Evolutionary conservation across 2,113 vertebrate species (phyloP), one percentile per base, ranked within the genome.

Genomic region (Cyanoderma ruficeps): DNA sequence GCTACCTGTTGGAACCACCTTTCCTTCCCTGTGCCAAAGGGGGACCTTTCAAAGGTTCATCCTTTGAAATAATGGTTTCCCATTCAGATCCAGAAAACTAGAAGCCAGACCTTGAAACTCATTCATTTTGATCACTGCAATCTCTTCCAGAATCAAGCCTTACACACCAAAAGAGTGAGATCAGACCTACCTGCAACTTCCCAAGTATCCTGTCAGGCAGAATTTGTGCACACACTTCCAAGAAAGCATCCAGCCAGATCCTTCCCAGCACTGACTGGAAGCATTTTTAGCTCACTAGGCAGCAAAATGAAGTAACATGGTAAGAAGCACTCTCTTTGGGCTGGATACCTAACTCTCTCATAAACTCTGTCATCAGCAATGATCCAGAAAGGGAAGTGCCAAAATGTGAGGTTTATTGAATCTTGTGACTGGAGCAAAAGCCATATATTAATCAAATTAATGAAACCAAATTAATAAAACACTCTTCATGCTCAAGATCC

Each of bases 21-120:
- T 63, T 71, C 27, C 33, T 68, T 50, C 3, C 13, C 21, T 61
- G 6, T n/a, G 18, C 13, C 52, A n/a, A 57, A 31, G 30, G 17
- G 3, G 50, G 5, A 56, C 8, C 0, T n/a, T n/a, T n/a, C n/a
- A n/a, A n/a, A 0, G 33, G 6, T 31, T 6, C 4, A 7, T 69
- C 13, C 22, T 83, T 69, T 1, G 1, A 41, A n/a, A 7, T 72
- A 1, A 0, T 2, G 3, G 11, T 35, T 65, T 80, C 35, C 15
- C 39, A n/a, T 7, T 63, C 27, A 41, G 27, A 22, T 15, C 33
- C 37, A 63, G 42, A 87, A 90, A 87, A 59, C 9, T 24, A 53
- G 15, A 90, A 80, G n/a, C 11, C 42, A 77, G 64, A 49, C 27
- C 10, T 61, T 53, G 31, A 2, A 2, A 8, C 4, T 78, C 11